Percentiles rank a stretch among this genome's conserved stretches.
These are phyloP conservation scores for Python bivittatus DNA, from an alignment of 2,113 vertebrate species.

Conservation along the genomic window DNA sequence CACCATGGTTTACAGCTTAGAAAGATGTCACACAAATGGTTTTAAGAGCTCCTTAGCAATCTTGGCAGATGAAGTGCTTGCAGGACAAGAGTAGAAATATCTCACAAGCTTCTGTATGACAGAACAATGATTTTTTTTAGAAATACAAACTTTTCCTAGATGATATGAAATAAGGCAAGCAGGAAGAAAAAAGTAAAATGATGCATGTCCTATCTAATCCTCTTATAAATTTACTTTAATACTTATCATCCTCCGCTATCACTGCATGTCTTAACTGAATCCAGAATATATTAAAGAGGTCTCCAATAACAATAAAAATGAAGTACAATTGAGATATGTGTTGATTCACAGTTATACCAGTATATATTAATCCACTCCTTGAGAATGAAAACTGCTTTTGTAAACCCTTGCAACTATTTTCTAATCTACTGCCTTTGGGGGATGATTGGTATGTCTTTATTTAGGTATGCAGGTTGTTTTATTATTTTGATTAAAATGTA, in stretches of 20 bases:
- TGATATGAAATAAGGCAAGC: background rate
- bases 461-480: background rate
- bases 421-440: background rate
- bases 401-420: background rate
- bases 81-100: background rate
- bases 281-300: background rate
- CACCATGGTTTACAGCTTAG: background rate
- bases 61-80: background rate
- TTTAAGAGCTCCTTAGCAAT: background rate
- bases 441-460: background rate
- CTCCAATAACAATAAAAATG: background rate
- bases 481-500: conserved; percentile 17
- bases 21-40: background rate
- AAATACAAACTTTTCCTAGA: background rate
- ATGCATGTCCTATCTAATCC: background rate
- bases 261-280: background rate
- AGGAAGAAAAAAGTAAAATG: background rate
- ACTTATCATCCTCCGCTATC: background rate
- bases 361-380: background rate
- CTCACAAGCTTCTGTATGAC: background rate
- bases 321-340: background rate
- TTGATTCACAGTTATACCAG: background rate
- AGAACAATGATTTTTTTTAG: background rate
- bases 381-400: background rate
- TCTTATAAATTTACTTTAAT: background rate